These are phyloP conservation scores for Petrocephalus schoutedeni DNA, from an alignment of 2,797 vertebrate genomes.

Conservation along the genomic window DNA sequence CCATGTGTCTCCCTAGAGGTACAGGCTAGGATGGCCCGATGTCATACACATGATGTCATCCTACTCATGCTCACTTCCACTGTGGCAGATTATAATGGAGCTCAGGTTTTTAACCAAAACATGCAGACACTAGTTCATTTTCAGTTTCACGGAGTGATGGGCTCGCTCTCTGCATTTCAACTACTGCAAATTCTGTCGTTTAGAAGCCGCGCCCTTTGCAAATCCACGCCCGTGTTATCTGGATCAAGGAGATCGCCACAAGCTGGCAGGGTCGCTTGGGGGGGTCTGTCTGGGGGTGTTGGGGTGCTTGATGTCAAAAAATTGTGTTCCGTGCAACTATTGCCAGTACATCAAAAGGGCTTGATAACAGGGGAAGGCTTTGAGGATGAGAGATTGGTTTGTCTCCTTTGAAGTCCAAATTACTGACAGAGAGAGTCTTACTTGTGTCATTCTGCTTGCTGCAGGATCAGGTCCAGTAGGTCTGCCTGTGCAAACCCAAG, in stretches of 20 bases:
- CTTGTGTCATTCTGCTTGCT: slow-evolving; percentile 46
- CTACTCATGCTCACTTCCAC: neutral
- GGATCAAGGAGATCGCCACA: neutral
- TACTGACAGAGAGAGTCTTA: slow-evolving; percentile 45
- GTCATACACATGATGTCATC: neutral
- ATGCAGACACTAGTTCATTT: neutral
- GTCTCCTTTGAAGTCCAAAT: slow-evolving; percentile 52
- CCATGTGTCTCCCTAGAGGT: neutral
- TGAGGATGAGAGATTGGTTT: neutral
- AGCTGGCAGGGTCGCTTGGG: neutral
- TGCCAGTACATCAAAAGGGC: slow-evolving; percentile 50
- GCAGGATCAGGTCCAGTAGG: slow-evolving; percentile 34
- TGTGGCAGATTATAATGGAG: neutral
- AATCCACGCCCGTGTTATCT: neutral
- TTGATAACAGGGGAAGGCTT: slow-evolving; percentile 36
- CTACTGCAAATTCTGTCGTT: neutral
- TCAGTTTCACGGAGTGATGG: neutral
- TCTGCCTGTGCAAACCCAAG: slow-evolving; percentile 43
- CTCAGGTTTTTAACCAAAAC: neutral
- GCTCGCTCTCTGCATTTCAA: neutral
- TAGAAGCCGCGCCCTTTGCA: neutral
- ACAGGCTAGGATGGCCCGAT: neutral
- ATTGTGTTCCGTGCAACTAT: slow-evolving; percentile 26
- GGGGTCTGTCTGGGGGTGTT: neutral
- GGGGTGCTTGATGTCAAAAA: slow-evolving; percentile 6